phyloP scores from a whole-genome alignment of 2,113 vertebrate species.

The Anhinga rufa region DNA sequence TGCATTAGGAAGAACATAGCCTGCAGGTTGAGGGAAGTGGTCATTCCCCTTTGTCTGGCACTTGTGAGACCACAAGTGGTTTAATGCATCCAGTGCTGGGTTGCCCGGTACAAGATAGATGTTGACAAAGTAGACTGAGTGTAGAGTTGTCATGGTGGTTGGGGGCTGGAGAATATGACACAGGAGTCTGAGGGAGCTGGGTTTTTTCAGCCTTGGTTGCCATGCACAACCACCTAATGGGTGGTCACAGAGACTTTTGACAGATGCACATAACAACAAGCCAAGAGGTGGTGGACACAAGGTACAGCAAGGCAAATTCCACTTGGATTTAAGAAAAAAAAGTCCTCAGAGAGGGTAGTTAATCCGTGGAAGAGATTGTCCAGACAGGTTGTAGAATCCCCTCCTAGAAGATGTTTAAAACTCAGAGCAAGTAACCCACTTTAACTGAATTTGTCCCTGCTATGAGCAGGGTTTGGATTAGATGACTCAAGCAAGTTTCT shows the following conservation, averaged over 20 bases:
- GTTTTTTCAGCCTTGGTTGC: background rate
- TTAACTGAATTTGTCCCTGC: background rate
- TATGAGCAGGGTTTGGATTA: background rate
- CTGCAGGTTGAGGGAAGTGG: background rate
- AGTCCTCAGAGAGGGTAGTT: background rate
- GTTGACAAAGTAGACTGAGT: background rate
- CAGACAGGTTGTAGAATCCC: background rate
- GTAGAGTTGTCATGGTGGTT: background rate
- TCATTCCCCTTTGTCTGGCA: background rate
- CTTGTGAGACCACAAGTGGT: background rate
- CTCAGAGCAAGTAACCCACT: background rate
- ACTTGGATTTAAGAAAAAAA: background rate
- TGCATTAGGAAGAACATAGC: background rate
- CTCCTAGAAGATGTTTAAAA: background rate
- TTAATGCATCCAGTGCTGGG: too few relatives aligned
- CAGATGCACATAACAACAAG: background rate
- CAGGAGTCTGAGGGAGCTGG: background rate
- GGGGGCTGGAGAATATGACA: background rate
- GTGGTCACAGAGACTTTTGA: background rate
- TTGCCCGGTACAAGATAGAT: background rate
- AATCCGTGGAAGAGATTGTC: background rate
- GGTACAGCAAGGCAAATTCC: background rate
- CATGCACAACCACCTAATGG: background rate
- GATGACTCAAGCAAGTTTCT: background rate
- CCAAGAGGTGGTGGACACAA: background rate